phyloP scores from a whole-genome alignment of 1,140 invertebrate genomes.

The Parasteatoda tepidariorum region DNA sequence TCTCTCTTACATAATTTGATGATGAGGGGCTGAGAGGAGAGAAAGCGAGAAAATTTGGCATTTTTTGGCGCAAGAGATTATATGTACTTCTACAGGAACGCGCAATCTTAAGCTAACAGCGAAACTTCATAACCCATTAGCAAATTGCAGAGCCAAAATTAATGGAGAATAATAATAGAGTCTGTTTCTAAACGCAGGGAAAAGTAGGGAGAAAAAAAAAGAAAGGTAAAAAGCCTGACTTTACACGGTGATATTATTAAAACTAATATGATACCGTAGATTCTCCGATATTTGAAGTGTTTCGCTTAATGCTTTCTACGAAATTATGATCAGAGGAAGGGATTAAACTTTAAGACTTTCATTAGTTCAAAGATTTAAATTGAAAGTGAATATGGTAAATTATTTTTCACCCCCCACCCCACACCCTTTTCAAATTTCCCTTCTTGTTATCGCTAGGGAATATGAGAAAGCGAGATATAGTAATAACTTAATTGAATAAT shows the following conservation, averaged over 20 bases:
- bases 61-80: neutral
- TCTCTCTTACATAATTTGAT: neutral
- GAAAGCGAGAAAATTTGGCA: neutral
- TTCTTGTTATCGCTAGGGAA: too few relatives aligned
- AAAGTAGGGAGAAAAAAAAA: neutral
- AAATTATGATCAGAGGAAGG: neutral
- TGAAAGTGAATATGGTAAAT: neutral
- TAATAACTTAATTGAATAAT: too few relatives aligned
- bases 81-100: neutral
- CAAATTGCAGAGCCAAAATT: neutral
- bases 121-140: neutral
- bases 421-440: neutral
- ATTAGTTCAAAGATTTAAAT: neutral
- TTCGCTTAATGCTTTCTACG: neutral
- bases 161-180: neutral
- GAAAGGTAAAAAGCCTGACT: neutral
- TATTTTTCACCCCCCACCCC: neutral
- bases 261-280: neutral
- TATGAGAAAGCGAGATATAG: too few relatives aligned
- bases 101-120: neutral
- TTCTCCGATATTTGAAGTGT: neutral
- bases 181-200: neutral
- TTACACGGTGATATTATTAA: neutral
- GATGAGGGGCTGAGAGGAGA: neutral
- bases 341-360: neutral